Conservation (phyloP, 1,140 invertebrate species). For the Meloidogyne chitwoodi region DNA sequence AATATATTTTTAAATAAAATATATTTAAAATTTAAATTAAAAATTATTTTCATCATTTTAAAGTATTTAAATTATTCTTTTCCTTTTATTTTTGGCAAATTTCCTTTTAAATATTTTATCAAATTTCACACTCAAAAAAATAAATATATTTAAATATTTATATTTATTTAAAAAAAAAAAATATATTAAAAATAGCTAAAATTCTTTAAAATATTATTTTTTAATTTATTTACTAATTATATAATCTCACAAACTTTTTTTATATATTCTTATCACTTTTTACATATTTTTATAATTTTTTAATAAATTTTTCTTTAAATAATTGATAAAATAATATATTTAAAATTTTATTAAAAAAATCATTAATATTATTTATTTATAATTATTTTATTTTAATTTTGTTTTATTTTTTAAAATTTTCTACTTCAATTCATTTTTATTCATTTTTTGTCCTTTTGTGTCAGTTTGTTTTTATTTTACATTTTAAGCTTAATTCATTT, state of each 20-base stretch:
- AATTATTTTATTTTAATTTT: background rate
- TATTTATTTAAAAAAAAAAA: too few relatives aligned
- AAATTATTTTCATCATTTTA: background rate
- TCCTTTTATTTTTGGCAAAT: background rate
- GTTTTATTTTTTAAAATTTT: background rate
- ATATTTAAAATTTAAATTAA: too few relatives aligned
- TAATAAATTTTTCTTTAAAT: too few relatives aligned
- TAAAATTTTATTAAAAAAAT: too few relatives aligned
- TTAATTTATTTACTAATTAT: too few relatives aligned
- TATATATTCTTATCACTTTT: too few relatives aligned
- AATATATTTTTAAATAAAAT: too few relatives aligned
- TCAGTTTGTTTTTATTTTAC: background rate
- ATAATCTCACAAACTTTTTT: too few relatives aligned
- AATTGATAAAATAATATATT: too few relatives aligned
- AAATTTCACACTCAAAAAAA: background rate
- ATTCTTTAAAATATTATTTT: too few relatives aligned
- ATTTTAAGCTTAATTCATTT: background rate
- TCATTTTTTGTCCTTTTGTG: background rate
- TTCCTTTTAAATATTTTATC: background rate
- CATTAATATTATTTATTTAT: background rate
- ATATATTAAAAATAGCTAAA: too few relatives aligned
- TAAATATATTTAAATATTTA: background rate
- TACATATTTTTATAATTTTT: too few relatives aligned
- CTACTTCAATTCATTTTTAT: background rate
- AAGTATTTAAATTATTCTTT: background rate